A percentile compares a stretch with the other conserved stretches of the same genome.
Evolutionary conservation across 2,888 invertebrate genomes (phyloP).

Genomic region (Lycaena phlaeas): DNA sequence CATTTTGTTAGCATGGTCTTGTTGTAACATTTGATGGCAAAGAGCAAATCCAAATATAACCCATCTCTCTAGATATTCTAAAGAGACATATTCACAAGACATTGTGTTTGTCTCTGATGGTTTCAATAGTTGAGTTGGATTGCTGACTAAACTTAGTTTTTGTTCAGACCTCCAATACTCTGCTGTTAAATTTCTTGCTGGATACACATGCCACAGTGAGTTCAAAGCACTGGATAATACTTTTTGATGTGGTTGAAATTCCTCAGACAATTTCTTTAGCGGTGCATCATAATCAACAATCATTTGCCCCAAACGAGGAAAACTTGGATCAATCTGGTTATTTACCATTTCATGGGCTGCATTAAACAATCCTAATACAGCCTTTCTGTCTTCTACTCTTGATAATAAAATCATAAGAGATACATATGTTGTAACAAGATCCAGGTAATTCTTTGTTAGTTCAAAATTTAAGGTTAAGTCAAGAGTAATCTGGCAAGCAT

Average conservation of each 20-base stretch:
- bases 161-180: slow-evolving; percentile 96
- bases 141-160: slow-evolving; percentile 93
- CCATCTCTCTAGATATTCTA: slow-evolving; percentile 97
- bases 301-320: slow-evolving; percentile 96
- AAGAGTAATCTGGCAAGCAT: slow-evolving; percentile 94
- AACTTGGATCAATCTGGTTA: slow-evolving; percentile 90
- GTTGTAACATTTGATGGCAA: slow-evolving; percentile 90
- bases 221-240: slow-evolving; percentile 87
- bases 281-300: slow-evolving; percentile 98
- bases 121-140: slow-evolving; percentile 94
- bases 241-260: slow-evolving; percentile 95
- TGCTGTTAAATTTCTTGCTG: slow-evolving; percentile 90
- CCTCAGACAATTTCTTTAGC: slow-evolving; percentile 94
- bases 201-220: slow-evolving; percentile 91
- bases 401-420: slow-evolving; percentile 98
- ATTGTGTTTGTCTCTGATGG: slow-evolving; percentile 96
- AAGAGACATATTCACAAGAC: slow-evolving; percentile 97
- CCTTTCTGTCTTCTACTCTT: slow-evolving; percentile 97
- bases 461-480: slow-evolving; percentile 98
- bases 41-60: slow-evolving; percentile 95
- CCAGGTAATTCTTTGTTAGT: slow-evolving; percentile 94
- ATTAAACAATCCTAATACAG: slow-evolving; percentile 96
- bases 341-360: slow-evolving; percentile 98
- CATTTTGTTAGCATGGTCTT: slow-evolving; percentile 87
- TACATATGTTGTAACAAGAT: slow-evolving; percentile 94